Evolutionary conservation across 2,797 vertebrate species (phyloP), one percentile per base, ranked within the genome.

Genomic region (Acanthopagrus latus): DNA sequence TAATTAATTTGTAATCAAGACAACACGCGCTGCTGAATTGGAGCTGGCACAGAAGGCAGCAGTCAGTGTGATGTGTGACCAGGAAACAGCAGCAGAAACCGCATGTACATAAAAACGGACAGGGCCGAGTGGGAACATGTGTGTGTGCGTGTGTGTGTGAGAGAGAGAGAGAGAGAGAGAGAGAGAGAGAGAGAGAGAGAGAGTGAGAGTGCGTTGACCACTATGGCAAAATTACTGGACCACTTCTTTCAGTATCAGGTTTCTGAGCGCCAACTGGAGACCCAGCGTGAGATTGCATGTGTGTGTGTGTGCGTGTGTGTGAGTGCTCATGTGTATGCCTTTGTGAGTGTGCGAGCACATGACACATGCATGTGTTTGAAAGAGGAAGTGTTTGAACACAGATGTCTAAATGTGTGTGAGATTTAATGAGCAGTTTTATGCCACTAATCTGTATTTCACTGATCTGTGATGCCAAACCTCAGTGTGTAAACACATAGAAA

Each of bases 201-300:
- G 25, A 25, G 25, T 25, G 25, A 2, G 25, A 2, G 86, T 85
- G 84, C 84, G 77, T 82, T 86, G 87, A 88, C 87, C 88, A 88
- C 88, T 90, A 80, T 44, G 71, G 86, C 81, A 83, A 91, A 87
- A 91, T 90, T 79, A 87, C 85, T 83, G 77, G 86, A 91, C 80
- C 76, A 89, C 78, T 91, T 85, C 76, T 85, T 90, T 90, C 72
- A 90, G 89, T 91, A 86, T 91, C 91, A 91, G 81, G 85, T 94
- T 93, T 91, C 93, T 23, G 17, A 81, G 80, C 76, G 59, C 88
- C 91, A 93, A 92, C 91, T 93, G 89, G 92, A 90, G 85, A 86
- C 50, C 48, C 74, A 72, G 74, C 71, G 14, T 48, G 62, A 81
- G 78, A 23, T 71, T 51, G 64, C 55, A 33, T 62, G 70, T 76